A percentile compares a stretch with the other conserved stretches of the same genome.
phyloP scores from a whole-genome alignment of 2,888 invertebrate genomes.

The Charanyca ferruginea region DNA sequence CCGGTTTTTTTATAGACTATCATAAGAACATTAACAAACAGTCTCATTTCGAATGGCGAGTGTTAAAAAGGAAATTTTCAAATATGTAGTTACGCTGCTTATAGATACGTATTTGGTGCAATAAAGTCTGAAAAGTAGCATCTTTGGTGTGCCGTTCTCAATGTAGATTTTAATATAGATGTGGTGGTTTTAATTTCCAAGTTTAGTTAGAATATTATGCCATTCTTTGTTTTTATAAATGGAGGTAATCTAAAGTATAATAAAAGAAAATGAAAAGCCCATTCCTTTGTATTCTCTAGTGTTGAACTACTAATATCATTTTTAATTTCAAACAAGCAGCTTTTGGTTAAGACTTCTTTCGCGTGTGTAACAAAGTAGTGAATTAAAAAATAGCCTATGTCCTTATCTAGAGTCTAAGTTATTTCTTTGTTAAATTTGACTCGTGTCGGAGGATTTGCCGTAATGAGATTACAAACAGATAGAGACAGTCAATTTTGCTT shows the following conservation, averaged over 20 bases:
- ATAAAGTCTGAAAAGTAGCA: conserved; percentile 79
- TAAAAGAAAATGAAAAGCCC: no score
- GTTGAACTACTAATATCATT: no score
- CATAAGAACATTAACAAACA: conserved; percentile 73
- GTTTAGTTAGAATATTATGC: no score
- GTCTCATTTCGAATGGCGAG: conserved; percentile 69
- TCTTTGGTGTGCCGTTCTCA: conserved; percentile 62
- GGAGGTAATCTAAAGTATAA: no score
- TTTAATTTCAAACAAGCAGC: no score
- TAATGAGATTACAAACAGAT: neutral
- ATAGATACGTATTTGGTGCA: conserved; percentile 76
- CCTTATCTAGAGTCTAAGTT: neutral
- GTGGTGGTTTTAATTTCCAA: conserved; percentile 47
- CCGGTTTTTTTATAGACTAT: conserved; percentile 72
- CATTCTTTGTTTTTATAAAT: no score
- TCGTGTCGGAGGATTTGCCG: no score
- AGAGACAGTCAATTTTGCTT: no score
- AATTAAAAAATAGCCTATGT: no score
- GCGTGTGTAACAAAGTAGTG: no score
- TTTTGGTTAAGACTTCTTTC: no score
- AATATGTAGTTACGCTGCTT: conserved; percentile 72
- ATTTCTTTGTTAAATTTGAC: neutral
- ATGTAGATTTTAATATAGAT: conserved; percentile 55
- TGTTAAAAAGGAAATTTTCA: conserved; percentile 75
- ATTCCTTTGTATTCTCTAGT: no score